Evolutionary conservation across 1,140 invertebrate species (phyloP).

Genomic region (Teleopsis dalmanni): DNA sequence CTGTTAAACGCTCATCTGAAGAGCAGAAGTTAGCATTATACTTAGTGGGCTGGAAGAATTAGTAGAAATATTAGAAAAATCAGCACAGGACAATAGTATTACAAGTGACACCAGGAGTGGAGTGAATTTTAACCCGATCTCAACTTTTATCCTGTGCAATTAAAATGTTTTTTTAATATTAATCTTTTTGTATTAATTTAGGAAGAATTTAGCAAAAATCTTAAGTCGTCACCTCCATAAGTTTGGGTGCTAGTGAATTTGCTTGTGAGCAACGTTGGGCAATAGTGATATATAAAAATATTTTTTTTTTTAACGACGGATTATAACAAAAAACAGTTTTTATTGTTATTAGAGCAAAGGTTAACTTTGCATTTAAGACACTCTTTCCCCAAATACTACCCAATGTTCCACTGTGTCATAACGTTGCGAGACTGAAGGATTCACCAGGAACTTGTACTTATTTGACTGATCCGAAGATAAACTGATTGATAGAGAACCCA

Average conservation of each 20-base stretch:
- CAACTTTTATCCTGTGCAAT: neutral
- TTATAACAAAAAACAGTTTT: slow-evolving; percentile 12
- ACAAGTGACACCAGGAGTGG: too few species aligned
- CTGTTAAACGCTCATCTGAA: too few species aligned
- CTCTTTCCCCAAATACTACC: slow-evolving; percentile 17
- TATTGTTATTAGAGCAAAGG: slow-evolving; percentile 14
- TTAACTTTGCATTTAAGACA: slow-evolving; percentile 17
- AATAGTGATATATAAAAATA: slow-evolving; percentile 5
- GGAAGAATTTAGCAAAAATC: neutral
- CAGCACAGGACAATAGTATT: too few species aligned
- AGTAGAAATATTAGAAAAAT: too few species aligned
- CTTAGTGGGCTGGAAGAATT: too few species aligned
- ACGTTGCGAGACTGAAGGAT: slow-evolving; percentile 9
- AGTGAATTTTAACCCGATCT: too few species aligned
- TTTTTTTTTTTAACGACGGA: neutral
- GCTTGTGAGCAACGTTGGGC: slow-evolving; percentile 18
- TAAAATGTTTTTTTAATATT: slow-evolving; percentile 4
- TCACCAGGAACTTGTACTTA: slow-evolving; percentile 14
- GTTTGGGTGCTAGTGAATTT: slow-evolving; percentile 13
- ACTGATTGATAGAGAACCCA: slow-evolving; percentile 13
- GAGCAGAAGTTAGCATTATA: too few species aligned
- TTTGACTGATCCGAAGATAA: slow-evolving; percentile 8
- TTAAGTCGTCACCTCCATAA: slow-evolving; percentile 10
- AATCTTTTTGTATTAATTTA: neutral
- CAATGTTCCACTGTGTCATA: slow-evolving; percentile 17